Evolutionary conservation across 2,113 vertebrate genomes (phyloP), one percentile per base, ranked within the genome.

Genomic region (Hylia prasina): DNA sequence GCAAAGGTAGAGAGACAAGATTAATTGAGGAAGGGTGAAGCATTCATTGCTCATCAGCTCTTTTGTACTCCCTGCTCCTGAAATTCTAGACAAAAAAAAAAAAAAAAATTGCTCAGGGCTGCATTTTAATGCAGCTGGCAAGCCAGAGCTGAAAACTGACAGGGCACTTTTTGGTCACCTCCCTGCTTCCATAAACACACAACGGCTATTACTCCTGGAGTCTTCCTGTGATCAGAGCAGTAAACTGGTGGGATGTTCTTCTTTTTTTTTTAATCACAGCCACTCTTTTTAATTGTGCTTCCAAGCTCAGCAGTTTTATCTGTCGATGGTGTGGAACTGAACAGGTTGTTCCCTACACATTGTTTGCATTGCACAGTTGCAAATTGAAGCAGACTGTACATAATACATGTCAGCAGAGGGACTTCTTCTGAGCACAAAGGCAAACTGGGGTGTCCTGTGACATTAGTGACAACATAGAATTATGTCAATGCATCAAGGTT

Each of bases 1-100:
- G 99, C 98, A 99, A 99, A 99, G 99, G 99, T 99, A 98, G 98
- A 98, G 97, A 98, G 99, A 99, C 99, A 98, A 99, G 99, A 99
- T 99, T 99, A 99, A 99, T 99, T 99, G 99, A 98, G 98, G 98
- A 99, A 98, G 98, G 98, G 98, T 97, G 98, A 98, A 98, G 98
- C 98, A 94, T 98, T 99, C 99, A 99, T 99, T 98, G 98, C 98
- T 99, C 99, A 99, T 99, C 98, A 98, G 98, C 98, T 98, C 98
- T 98, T 98, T 98, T 98, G 97, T 98, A 97, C 94, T 98, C 96
- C 94, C 70, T 97, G 96, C 96, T 98, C 96, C 98, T 98, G 97
- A 98, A 98, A 98, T 98, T 98, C 97, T 96, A 97, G 97, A 92
- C 93, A 57, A 93, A 90, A 92, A 95, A 93, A 93, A 91, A 92